Base-by-base conservation (phyloP, 1,140 invertebrate species). In the Daktulosphaira vitifoliae region DNA sequence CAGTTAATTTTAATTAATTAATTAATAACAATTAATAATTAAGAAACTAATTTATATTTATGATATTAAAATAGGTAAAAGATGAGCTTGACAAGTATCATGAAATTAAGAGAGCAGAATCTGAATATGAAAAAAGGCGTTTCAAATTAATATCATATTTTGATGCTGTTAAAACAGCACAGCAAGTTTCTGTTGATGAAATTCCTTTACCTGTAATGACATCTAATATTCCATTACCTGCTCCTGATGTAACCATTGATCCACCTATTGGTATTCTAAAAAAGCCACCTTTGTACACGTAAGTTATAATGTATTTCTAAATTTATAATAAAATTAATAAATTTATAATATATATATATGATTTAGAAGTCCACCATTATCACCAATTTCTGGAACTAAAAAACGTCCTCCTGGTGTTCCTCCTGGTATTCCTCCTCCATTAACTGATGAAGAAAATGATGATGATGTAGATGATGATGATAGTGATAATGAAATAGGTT, bases 1-100 rank as follows among this genome's bases (percentile, higher is more conserved):
- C n/a, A 42, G 20, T 29, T 7, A 38, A 20, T 62, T 26, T 15
- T 65, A 15, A 25, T 20, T 44, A 11, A 25, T 42, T 54, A 22
- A n/a, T 23, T 39, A 59, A 49, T 39, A 33, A 66, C 16, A 46
- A 48, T 26, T 53, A 33, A 15, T 39, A 52, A 13, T 23, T 26
- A 16, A 44, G 38, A 1, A 54, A 16, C 1, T 26, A 51, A 54
- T 70, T 68, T 71, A 67, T 71, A 75, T 79, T 25, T 71, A n/a
- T n/a, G n/a, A n/a, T n/a, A n/a, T n/a, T n/a, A n/a, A n/a, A n/a
- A n/a, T n/a, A 95, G 90, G 84, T 92, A 72, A 96, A 96, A 81
- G 96, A 98, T 79, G 93, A 98, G 76, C 88, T 89, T 65, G 91
- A 96, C 69, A 91, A 92, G 74, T 95, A 89, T 82, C 79, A 85